These are phyloP conservation scores for Entelurus aequoreus DNA, from an alignment of 2,113 vertebrate species.

Conservation along the genomic window DNA sequence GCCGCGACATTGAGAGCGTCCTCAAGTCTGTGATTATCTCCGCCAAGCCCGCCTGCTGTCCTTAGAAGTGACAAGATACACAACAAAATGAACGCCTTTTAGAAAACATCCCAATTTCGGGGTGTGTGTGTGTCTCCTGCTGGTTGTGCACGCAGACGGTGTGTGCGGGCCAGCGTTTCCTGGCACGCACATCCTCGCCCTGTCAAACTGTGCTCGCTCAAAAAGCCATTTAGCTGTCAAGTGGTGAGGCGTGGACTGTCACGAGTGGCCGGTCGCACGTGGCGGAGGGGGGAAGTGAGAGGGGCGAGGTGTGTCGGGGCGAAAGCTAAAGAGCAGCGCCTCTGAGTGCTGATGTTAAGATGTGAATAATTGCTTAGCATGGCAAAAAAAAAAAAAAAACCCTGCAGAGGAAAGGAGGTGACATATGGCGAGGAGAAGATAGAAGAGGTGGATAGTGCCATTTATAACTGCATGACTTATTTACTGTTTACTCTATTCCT, in stretches of 20 bases:
- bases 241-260: conserved; percentile 29
- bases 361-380: conserved; percentile 47
- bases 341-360: conserved; percentile 41
- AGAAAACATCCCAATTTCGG: background rate
- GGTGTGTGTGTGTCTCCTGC: background rate
- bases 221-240: conserved; percentile 34
- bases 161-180: background rate
- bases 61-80: conserved; percentile 16
- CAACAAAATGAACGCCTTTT: conserved; percentile 3
- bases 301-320: conserved; percentile 22
- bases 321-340: conserved; percentile 21
- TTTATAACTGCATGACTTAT: conserved; percentile 49
- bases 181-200: background rate
- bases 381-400: conserved; percentile 25
- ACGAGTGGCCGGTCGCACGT: conserved; percentile 16
- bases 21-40: conserved; percentile 46
- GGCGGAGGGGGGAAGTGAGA: conserved; percentile 16
- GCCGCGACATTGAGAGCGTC: conserved; percentile 49
- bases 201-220: conserved; percentile 7
- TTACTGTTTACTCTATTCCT: conserved; percentile 16
- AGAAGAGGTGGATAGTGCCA: conserved; percentile 38
- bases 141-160: background rate
- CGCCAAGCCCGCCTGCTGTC: conserved; percentile 2
- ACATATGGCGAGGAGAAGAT: conserved; percentile 32
- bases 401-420: conserved; percentile 16